Base-by-base conservation (phyloP, 2,888 invertebrate genomes). In the Phorcus lineatus region DNA sequence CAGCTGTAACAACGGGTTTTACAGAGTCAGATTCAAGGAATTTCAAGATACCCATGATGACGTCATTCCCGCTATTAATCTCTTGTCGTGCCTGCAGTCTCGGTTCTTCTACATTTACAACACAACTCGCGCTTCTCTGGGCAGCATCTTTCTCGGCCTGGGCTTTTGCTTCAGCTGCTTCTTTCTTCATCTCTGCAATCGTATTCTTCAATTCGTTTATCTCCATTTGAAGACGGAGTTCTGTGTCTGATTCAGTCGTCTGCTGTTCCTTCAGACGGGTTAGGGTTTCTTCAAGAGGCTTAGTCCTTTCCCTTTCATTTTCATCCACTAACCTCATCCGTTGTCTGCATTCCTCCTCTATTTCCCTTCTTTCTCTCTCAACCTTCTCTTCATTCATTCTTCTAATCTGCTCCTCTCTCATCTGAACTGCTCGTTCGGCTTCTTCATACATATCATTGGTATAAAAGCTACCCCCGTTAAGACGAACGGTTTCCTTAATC, bases 381-480 rank as follows among this genome's bases (percentile, higher is more conserved):
- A 52, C 67, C 66, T 76, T 19, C 19, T 57, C 74, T 47, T 74
- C n/a, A 22, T 55, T 74, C 66, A 75, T 22, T 36, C 52, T 78
- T 78, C 53, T 52, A 52, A 40, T 74, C 75, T 74, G 24, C 28
- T 74, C 74, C 75, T 78, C 67, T 62, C 79, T 74, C 74, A 55
- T 70, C 40, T 53, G 54, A 74, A 53, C 67, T 16, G 77, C 70
- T n/a, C 31, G 6, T 74, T 83, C 81, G 2, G 81, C 79, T 66
- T 80, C 78, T 17, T 67, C 55, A 47, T 80, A 83, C 75, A 83
- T 83, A 4, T 62, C 52, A 55, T 75, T 81, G 17, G 47, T 78
- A 77, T 83, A 83, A 52, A 24, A 81, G 16, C 78, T 53, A 0
- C 81, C 81, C 1, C 74, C 79, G 36, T 81, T 81, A 52, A 54